These are phyloP conservation scores for Sphaerophoria taeniata DNA, from an alignment of 2,888 invertebrate species.

Conservation along the genomic window DNA sequence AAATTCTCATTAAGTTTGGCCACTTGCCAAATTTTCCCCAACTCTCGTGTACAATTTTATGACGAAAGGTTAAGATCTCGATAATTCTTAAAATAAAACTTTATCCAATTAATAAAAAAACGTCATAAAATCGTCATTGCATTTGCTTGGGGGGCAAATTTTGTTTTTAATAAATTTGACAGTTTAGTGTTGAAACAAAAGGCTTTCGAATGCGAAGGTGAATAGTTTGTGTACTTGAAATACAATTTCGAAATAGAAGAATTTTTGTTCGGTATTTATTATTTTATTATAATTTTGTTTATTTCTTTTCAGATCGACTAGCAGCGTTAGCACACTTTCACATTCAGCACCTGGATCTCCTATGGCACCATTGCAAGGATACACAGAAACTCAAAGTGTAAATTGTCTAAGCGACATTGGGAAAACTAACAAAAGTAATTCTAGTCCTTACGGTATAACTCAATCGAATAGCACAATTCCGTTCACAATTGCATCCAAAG, in stretches of 20 bases:
- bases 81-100: slow-evolving; percentile 36
- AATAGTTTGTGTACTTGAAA: slow-evolving; percentile 5
- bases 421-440: slow-evolving; percentile 76
- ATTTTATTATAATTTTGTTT: background rate
- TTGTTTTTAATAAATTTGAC: slow-evolving; percentile 17
- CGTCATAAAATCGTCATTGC: slow-evolving; percentile 1
- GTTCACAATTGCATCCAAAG: slow-evolving; percentile 65
- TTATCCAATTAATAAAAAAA: background rate
- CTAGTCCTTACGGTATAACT: slow-evolving; percentile 76
- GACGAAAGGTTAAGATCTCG: slow-evolving; percentile 26
- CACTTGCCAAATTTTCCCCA: slow-evolving; percentile 34
- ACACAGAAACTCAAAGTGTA: slow-evolving; percentile 79
- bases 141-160: slow-evolving; percentile 38
- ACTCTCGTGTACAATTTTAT: background rate
- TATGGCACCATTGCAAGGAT: slow-evolving; percentile 81
- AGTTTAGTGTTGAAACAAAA: slow-evolving; percentile 42
- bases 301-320: slow-evolving; percentile 79
- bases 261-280: background rate
- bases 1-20: slow-evolving; percentile 19
- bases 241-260: background rate
- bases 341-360: slow-evolving; percentile 78
- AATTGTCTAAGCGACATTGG: slow-evolving; percentile 77
- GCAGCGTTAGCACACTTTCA: slow-evolving; percentile 79
- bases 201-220: background rate
- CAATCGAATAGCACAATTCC: slow-evolving; percentile 70